Evolutionary conservation across 2,888 invertebrate genomes (phyloP).

Genomic region (Diploptera punctata): DNA sequence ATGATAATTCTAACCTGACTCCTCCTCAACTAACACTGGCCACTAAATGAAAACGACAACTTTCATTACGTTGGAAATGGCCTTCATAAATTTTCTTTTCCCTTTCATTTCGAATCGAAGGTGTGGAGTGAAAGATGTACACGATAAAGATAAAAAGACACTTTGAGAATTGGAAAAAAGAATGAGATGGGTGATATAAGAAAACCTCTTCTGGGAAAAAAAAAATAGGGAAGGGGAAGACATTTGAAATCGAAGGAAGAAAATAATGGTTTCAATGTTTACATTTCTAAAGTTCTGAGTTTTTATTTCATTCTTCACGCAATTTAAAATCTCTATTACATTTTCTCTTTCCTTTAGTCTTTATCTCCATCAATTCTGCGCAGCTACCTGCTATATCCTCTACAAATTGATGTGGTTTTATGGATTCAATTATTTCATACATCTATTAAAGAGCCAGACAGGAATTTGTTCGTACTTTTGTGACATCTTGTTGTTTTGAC

Average conservation of each 20-base stretch:
- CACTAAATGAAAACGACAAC: constrained; percentile 39
- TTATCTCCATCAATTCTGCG: too few species aligned
- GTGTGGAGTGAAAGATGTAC: background rate
- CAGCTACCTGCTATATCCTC: too few species aligned
- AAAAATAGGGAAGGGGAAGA: too few species aligned
- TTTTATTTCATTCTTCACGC: background rate
- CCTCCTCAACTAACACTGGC: background rate
- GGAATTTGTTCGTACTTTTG: too few species aligned
- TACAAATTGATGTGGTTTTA: too few species aligned
- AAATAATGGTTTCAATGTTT: background rate
- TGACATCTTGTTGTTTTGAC: too few species aligned
- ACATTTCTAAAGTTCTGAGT: background rate
- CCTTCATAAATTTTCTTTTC: constrained; percentile 32
- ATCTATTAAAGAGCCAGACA: too few species aligned
- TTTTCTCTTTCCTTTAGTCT: too few species aligned
- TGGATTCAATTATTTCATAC: too few species aligned
- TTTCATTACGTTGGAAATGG: constrained; percentile 36
- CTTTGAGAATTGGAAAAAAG: background rate
- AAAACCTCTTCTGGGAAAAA: too few species aligned
- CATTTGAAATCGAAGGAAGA: too few species aligned
- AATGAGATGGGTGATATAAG: constrained; percentile 7
- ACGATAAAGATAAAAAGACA: constrained; percentile 13
- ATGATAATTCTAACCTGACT: background rate
- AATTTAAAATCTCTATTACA: too few species aligned
- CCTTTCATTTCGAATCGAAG: background rate